These are phyloP conservation scores for Halyomorpha halys DNA, from an alignment of 1,140 invertebrate genomes.

Conservation along the genomic window DNA sequence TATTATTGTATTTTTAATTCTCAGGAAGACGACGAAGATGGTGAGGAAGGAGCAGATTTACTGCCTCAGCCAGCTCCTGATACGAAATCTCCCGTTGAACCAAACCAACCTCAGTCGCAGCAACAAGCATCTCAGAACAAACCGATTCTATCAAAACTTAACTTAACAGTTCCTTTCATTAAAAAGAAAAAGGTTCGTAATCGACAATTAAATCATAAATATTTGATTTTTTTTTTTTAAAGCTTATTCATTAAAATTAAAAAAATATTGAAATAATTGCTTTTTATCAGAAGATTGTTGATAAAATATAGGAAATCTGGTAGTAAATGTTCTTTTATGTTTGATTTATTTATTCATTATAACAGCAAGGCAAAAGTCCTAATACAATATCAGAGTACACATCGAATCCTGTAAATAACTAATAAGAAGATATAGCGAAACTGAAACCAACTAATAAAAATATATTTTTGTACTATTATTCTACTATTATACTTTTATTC, in stretches of 20 bases:
- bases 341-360: too few relatives aligned
- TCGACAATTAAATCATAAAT: not conserved
- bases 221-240: not conserved
- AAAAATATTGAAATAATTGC: not conserved
- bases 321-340: too few relatives aligned
- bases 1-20: not conserved
- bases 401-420: too few relatives aligned
- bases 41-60: constrained; percentile 31
- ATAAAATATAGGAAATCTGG: too few relatives aligned
- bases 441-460: too few relatives aligned
- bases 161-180: constrained; percentile 26
- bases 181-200: constrained; percentile 28
- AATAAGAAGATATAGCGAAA: too few relatives aligned
- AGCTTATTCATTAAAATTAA: too few relatives aligned
- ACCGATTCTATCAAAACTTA: constrained; percentile 3
- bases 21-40: constrained; percentile 28
- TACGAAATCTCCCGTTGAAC: constrained; percentile 9
- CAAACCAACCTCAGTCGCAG: not conserved
- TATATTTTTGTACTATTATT: too few relatives aligned
- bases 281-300: not conserved
- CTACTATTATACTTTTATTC: too few relatives aligned
- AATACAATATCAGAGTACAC: too few relatives aligned
- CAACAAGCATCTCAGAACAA: not conserved
- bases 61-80: constrained; percentile 25
- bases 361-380: too few relatives aligned